Evolutionary conservation across 2,113 vertebrate species (phyloP), one percentile per base, ranked within the genome.

Genomic region (Aldabrachelys gigantea): DNA sequence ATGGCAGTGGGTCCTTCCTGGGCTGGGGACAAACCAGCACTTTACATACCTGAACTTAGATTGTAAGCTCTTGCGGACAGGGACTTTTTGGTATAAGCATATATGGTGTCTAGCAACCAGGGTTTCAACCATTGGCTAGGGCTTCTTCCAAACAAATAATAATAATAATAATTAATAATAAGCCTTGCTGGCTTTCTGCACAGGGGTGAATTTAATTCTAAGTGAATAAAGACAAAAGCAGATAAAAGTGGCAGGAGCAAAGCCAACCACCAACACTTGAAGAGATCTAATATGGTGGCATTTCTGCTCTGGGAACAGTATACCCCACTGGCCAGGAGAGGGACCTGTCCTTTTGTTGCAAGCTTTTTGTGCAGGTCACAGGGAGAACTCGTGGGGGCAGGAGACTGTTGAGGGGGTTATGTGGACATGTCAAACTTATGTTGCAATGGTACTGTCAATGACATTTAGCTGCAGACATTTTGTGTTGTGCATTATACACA

Each of bases 391-490:
- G 8, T 59, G 3, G 19, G 21, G 53, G 21, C 2, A 5, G 10
- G 56, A 12, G 25, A 50, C 13, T 16, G 11, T 11, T 89, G 53
- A 17, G 87, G 44, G 57, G 87, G 59, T 82, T 5, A 22, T 65
- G 21, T 4, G 24, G 50, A 24, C 3, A 3, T 76, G 50, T 2
- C 0, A 0, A 17, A 62, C 49, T 35, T 78, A 5, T 87, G 35
- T 31, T 87, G 56, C 56, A 90, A 47, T 47, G 49, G 56, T 41
- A 11, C 14, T 29, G 35, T 86, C 76, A 83, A 52, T 8, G 82
- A 76, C 52, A 83, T 87, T 90, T 92, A 54, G 53, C 89, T 47
- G 25, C 76, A 90, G 78, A 31, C 19, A 2, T 85, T 93, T 91
- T 89, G 9, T 84, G 90, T 54, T 92, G 87, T 59, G 84, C 69